Evolutionary conservation across 1,140 invertebrate genomes (phyloP).

Genomic region (Scaptodrosophila lebanonensis): DNA sequence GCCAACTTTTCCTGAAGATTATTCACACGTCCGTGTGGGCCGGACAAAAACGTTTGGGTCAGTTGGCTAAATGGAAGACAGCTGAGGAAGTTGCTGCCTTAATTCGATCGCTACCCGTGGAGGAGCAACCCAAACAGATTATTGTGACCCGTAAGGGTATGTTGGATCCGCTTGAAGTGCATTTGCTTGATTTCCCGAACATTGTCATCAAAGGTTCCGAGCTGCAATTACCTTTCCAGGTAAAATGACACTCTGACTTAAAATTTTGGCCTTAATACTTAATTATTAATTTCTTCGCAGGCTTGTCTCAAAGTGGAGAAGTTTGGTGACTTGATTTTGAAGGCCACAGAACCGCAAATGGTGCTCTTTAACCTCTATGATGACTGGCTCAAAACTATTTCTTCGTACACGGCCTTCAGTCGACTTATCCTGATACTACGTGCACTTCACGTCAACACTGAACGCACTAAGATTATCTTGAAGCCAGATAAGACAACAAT

Average conservation of each 20-base stretch:
- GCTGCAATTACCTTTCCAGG: conserved; percentile 98
- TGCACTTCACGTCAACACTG: conserved; percentile 99
- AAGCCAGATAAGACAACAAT: conserved; percentile 99
- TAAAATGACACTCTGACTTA: too few relatives aligned
- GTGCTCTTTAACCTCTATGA: conserved; percentile 99
- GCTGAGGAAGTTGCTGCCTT: conserved; percentile 99
- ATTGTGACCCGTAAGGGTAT: conserved; percentile 99
- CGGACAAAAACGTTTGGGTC: conserved; percentile 94
- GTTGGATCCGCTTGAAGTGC: conserved; percentile 99
- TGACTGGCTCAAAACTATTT: conserved; percentile 99
- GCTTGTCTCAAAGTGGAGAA: conserved; percentile 98
- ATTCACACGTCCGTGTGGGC: conserved; percentile 99
- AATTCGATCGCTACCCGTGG: conserved; percentile 98
- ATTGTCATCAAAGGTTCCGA: conserved; percentile 99
- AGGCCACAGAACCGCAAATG: conserved; percentile 99
- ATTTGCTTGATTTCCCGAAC: conserved; percentile 99
- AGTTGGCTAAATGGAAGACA: conserved; percentile 99
- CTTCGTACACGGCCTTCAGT: conserved; percentile 97
- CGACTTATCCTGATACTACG: conserved; percentile 97
- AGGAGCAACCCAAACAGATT: conserved; percentile 99
- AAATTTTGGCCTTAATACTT: neutral
- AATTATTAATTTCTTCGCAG: conserved; percentile 12
- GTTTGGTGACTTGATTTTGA: conserved; percentile 98
- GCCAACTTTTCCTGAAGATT: conserved; percentile 99
- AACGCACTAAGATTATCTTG: conserved; percentile 97